phyloP scores from a whole-genome alignment of 2,797 vertebrate species.

The Zalophus californianus region DNA sequence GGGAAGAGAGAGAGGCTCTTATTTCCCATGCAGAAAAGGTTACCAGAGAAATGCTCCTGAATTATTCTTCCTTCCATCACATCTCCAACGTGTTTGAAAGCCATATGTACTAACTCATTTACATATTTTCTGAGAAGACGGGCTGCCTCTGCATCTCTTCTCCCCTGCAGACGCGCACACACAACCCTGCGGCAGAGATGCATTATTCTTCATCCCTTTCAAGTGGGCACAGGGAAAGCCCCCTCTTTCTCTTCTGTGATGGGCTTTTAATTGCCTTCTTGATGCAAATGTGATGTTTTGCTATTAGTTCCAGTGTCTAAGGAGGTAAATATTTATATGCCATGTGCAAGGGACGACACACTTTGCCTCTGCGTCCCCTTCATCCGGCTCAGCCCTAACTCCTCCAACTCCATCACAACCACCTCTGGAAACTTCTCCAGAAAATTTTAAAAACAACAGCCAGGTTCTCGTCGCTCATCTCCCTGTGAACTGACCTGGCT shows the following conservation, averaged over 20 bases:
- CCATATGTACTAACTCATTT: not conserved
- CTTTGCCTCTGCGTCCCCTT: not conserved
- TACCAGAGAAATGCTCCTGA: not conserved
- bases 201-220: not conserved
- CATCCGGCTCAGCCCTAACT: not conserved
- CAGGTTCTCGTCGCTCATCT: not conserved
- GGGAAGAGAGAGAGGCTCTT: not conserved
- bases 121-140: not conserved
- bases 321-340: not conserved
- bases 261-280: not conserved
- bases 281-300: not conserved
- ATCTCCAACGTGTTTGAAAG: not conserved
- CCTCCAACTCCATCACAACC: not conserved
- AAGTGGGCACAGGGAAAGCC: not conserved
- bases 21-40: not conserved
- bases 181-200: accelerated
- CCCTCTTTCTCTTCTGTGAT: not conserved
- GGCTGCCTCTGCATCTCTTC: not conserved
- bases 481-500: not conserved
- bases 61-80: not conserved
- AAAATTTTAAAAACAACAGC: not conserved
- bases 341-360: accelerated
- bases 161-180: not conserved
- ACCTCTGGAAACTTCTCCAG: not conserved
- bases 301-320: not conserved